Base-by-base conservation (phyloP, 2,888 invertebrate species). In the Drosophila aldrichi region DNA sequence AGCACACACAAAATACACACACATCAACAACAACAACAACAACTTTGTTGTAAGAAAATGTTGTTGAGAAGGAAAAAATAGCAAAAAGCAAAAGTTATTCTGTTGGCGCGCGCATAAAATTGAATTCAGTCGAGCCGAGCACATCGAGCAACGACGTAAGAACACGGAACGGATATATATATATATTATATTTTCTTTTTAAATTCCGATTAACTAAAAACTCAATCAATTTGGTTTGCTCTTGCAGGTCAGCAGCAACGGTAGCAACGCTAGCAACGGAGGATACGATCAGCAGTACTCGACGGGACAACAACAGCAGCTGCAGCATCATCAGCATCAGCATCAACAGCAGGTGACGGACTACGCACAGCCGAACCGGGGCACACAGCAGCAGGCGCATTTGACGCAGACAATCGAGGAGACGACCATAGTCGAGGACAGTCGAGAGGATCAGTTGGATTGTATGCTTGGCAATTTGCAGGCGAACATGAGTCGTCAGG, bases 401-500 rank as follows among this genome's bases (percentile, higher is more conserved):
- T 77, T 93, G 57, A 93, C 93, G 51, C 92, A 93, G 75, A 92
- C 92, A n/a, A 92, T 92, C 67, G 92, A 92, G 78, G 91, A 90
- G 71, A 91, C 91, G 63, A 92, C 91, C 62, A 86, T 93, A 57
- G 91, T 92, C 84, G 92, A 92, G 83, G 91, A 92, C 70, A 79
- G 80, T 74, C 86, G 86, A 58, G 86, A 90, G 75, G 94, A 94
- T 91, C 93, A 93, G 70, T 92, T 94, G 91, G 94, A 94, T 94
- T 94, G 94, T 93, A 93, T 93, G 93, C 93, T 93, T 88, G 93
- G 93, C 69, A 93, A 91, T 77, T 95, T 98, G 87, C 98, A 98
- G 93, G 97, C 97, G 92, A 98, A 99, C 95, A 98, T 99, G 98
- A 98, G 97, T 94, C 97, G 98, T 93, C 99, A 99, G 95, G 99